phyloP scores from a whole-genome alignment of 2,888 invertebrate species.

The Osedax fenrisi region DNA sequence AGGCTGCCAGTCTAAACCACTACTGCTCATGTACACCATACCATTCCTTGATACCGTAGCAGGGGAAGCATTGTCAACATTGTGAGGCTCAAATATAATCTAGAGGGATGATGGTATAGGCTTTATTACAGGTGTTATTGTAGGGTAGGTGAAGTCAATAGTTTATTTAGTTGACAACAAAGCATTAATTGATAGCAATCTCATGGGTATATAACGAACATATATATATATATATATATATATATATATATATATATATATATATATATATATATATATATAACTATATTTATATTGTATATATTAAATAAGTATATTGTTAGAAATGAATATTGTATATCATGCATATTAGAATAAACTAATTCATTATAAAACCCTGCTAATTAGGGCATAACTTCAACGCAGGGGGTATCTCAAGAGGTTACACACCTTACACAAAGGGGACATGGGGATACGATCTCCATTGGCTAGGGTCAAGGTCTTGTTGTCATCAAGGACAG shows the following conservation, averaged over 20 bases:
- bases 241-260: no score
- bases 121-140: neutral
- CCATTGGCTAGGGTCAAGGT: constrained; percentile 72
- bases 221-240: no score
- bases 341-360: no score
- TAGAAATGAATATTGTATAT: no score
- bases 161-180: neutral
- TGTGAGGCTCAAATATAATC: constrained; percentile 89
- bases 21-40: constrained; percentile 78
- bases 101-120: neutral
- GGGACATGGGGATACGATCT: constrained; percentile 82
- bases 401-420: no score
- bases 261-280: no score
- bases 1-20: constrained; percentile 81
- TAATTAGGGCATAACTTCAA: no score
- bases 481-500: constrained; percentile 51
- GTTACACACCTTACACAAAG: constrained; percentile 64
- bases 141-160: neutral
- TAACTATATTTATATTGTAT: no score
- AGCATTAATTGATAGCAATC: no score
- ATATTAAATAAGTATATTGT: no score
- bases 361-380: no score
- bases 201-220: no score
- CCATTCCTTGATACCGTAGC: constrained; percentile 88
- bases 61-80: constrained; percentile 91